Evolutionary conservation across 2,797 vertebrate genomes (phyloP), one percentile per base, ranked within the genome.

Genomic region (Eutrigla gurnardus): DNA sequence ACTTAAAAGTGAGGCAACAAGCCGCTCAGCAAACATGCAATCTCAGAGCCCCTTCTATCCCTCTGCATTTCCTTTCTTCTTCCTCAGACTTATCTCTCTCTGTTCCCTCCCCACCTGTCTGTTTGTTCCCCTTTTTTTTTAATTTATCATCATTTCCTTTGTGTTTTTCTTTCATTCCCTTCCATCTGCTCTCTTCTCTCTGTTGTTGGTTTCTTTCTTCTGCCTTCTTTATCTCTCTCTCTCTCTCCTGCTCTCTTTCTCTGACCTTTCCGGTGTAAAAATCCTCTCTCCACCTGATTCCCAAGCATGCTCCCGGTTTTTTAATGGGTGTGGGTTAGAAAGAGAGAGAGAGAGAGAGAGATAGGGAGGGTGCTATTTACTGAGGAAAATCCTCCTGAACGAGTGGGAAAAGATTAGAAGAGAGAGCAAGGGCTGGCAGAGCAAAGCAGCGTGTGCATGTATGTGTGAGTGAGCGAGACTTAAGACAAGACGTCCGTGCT

Each of bases 241-340:
- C 57, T 87, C 54, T 57, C 69, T 65, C 66, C 86, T 25, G 25
- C 70, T 65, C 58, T 89, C 68, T 65, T 65, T 87, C 70, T 66
- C 59, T 89, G 88, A 93, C 91, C 92, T 92, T 93, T 90, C 83
- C 76, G 37, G 70, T 81, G 58, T 75, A 25, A 82, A 85, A 88
- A 81, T 80, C 75, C 76, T 62, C 73, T 72, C 76, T 70, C 57
- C 55, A 69, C 70, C 78, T 77, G 87, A 88, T 92, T 92, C 84
- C 77, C 68, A 69, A 81, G 81, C 77, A 77, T 6, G 70, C 73
- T 73, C 70, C 64, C 73, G 54, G 55, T 82, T 81, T 89, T 92
- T 87, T 87, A 65, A 87, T 85, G 80, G 77, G 58, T 68, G 83
- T 40, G 69, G 68, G 75, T 68, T 49, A 42, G 67, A 70, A 65